phyloP scores from a whole-genome alignment of 1,140 invertebrate species.

The Scaptodrosophila lebanonensis region DNA sequence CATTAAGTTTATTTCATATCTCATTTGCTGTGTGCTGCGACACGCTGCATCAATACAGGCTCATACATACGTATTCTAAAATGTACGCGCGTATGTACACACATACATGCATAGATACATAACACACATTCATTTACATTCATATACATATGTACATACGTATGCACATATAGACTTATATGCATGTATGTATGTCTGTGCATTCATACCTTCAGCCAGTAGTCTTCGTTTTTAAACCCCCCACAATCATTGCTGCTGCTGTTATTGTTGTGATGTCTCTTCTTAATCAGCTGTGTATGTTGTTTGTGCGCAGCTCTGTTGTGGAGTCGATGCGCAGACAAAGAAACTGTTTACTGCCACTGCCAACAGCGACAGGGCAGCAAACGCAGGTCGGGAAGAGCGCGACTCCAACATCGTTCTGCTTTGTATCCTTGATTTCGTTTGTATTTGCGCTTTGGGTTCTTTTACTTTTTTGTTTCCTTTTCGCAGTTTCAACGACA shows the following conservation, averaged over 20 bases:
- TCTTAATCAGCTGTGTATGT: slow-evolving; percentile 53
- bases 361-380: too few relatives aligned
- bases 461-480: slow-evolving; percentile 47
- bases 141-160: slow-evolving; percentile 23
- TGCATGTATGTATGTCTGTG: too few relatives aligned
- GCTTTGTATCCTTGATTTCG: slow-evolving; percentile 55
- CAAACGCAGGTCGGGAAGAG: too few relatives aligned
- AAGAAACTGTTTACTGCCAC: slow-evolving; percentile 68
- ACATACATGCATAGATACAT: too few relatives aligned
- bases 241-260: slow-evolving; percentile 4
- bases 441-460: slow-evolving; percentile 26
- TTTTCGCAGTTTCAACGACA: slow-evolving; percentile 27
- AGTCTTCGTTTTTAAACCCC: slow-evolving; percentile 7
- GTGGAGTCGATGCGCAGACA: slow-evolving; percentile 23
- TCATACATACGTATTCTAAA: too few relatives aligned
- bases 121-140: slow-evolving; percentile 40
- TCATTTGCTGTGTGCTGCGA: too few relatives aligned
- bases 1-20: too few relatives aligned
- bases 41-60: too few relatives aligned
- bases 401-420: slow-evolving; percentile 23
- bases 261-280: slow-evolving; percentile 15
- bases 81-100: too few relatives aligned
- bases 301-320: slow-evolving; percentile 7
- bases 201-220: slow-evolving; percentile 8
- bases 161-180: too few relatives aligned